Conservation (phyloP, 2,888 invertebrate genomes). For the Didymodactylos carnosus region DNA sequence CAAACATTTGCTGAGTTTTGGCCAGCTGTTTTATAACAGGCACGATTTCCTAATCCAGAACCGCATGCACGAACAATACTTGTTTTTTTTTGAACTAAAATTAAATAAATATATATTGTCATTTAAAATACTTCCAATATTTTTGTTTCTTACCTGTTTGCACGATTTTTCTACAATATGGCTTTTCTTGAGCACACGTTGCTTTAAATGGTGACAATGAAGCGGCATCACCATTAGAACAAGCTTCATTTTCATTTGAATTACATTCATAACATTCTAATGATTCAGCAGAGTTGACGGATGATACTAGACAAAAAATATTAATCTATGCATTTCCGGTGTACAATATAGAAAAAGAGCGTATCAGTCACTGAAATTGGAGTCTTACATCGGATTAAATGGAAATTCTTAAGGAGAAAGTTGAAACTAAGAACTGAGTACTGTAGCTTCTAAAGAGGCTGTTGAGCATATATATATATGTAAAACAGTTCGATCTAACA, state of each 20-base stretch:
- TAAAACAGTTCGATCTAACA: too few relatives aligned
- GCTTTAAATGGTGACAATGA: neutral
- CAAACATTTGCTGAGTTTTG: neutral
- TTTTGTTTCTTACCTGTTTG: neutral
- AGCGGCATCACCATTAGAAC: neutral
- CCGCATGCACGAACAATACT: neutral
- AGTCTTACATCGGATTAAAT: too few relatives aligned
- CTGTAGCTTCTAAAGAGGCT: too few relatives aligned
- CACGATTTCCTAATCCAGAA: neutral
- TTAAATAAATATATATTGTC: neutral
- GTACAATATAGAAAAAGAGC: neutral
- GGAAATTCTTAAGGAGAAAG: neutral
- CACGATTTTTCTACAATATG: neutral
- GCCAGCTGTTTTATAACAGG: neutral
- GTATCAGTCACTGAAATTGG: too few relatives aligned
- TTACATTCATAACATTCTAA: neutral
- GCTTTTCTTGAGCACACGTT: neutral
- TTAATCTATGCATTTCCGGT: neutral
- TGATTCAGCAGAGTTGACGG: neutral
- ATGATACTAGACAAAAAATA: neutral
- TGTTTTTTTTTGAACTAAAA: neutral
- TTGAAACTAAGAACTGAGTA: too few relatives aligned
- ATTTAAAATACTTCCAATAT: neutral
- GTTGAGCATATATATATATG: too few relatives aligned
- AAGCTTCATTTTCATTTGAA: neutral